Percentiles rank a stretch among this genome's conserved stretches.
Evolutionary conservation across 2,797 vertebrate genomes (phyloP).

Genomic region (Acipenser transmontanus): DNA sequence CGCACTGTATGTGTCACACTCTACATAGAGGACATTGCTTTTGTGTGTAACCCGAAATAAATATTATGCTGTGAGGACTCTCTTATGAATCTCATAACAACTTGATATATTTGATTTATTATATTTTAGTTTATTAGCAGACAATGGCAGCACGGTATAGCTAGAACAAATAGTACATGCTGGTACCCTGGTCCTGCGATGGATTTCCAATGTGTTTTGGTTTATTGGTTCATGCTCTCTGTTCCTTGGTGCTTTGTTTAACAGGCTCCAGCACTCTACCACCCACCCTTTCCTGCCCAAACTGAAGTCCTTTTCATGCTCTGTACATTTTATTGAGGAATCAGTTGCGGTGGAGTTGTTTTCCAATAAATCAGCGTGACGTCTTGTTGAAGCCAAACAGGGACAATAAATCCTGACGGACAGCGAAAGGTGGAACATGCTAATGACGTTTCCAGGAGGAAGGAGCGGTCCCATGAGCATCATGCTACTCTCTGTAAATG

Average conservation of each 20-base stretch:
- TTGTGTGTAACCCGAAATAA: too few species aligned
- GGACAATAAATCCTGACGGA: conserved; percentile 38
- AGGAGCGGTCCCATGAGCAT: conserved; percentile 24
- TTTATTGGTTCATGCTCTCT: too few species aligned
- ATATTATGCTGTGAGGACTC: too few species aligned
- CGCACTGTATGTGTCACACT: too few species aligned
- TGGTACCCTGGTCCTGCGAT: too few species aligned
- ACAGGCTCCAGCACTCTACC: background rate
- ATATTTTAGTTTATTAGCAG: too few species aligned
- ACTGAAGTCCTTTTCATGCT: conserved; percentile 51
- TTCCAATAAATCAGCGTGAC: conserved; percentile 36
- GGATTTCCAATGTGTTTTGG: too few species aligned
- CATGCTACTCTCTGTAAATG: conserved; percentile 29
- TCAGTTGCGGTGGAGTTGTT: conserved; percentile 35
- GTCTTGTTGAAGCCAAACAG: conserved; percentile 37
- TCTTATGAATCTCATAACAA: too few species aligned
- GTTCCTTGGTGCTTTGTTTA: background rate
- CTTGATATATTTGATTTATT: too few species aligned
- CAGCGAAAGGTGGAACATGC: conserved; percentile 43
- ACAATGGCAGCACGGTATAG: too few species aligned
- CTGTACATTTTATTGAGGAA: conserved; percentile 57
- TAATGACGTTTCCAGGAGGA: conserved; percentile 52
- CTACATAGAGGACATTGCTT: too few species aligned
- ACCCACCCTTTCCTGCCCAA: conserved; percentile 1
- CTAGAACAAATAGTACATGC: too few species aligned